Evolutionary conservation across 2,888 invertebrate species (phyloP).

Genomic region (Acanthopleura granulata): DNA sequence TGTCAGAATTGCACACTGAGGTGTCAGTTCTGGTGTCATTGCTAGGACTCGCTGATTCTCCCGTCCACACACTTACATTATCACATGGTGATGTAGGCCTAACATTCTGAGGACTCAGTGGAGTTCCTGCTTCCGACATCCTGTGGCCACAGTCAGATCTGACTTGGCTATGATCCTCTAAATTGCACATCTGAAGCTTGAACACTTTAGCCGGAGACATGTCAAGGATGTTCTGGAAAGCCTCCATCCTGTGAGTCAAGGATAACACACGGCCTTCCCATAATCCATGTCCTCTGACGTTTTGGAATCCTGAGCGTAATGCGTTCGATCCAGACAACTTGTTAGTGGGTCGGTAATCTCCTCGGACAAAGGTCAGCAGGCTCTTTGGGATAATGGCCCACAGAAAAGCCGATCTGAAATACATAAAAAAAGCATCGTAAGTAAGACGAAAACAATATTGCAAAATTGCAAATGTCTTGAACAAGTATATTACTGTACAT

Average conservation of each 20-base stretch:
- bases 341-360: conserved; percentile 46
- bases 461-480: too few relatives aligned
- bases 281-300: neutral
- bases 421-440: neutral
- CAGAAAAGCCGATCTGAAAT: conserved; percentile 38
- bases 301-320: conserved; percentile 33
- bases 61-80: too few relatives aligned
- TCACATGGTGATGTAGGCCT: too few relatives aligned
- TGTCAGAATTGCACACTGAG: neutral
- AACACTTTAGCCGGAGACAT: neutral
- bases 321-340: conserved; percentile 45
- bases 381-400: conserved; percentile 51
- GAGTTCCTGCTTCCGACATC: too few relatives aligned
- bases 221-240: neutral
- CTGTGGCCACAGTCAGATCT: too few relatives aligned
- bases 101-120: too few relatives aligned
- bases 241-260: neutral
- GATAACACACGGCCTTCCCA: neutral
- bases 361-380: conserved; percentile 46
- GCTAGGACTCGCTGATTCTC: neutral
- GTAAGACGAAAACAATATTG: too few relatives aligned
- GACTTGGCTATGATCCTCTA: neutral
- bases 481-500: too few relatives aligned
- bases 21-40: neutral
- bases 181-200: neutral